phyloP scores from a whole-genome alignment of 1,140 invertebrate genomes.

The Ladona fulva region DNA sequence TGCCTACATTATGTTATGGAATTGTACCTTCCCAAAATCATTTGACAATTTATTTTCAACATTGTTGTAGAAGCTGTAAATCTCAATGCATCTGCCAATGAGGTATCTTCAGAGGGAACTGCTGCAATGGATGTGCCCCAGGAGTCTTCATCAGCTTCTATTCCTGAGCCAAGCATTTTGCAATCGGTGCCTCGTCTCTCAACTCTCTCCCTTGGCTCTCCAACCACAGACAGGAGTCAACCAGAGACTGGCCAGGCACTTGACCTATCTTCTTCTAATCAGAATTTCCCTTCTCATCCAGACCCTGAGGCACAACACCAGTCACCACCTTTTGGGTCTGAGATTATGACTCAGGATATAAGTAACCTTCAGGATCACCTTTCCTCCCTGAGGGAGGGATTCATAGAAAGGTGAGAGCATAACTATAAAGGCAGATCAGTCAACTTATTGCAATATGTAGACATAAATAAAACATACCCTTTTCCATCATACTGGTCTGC shows the following conservation, averaged over 20 bases:
- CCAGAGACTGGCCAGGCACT: neutral
- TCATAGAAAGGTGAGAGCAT: constrained; percentile 40
- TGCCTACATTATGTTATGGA: too few relatives aligned
- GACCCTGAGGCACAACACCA: neutral
- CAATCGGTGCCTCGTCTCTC: constrained; percentile 1
- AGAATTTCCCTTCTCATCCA: neutral
- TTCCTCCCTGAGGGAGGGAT: constrained; percentile 41
- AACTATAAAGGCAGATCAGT: too few relatives aligned
- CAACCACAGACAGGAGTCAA: neutral
- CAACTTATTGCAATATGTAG: too few relatives aligned
- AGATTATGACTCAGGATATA: constrained; percentile 11
- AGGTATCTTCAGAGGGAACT: too few relatives aligned
- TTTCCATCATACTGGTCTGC: too few relatives aligned
- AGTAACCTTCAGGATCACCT: constrained; percentile 35
- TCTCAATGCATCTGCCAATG: too few relatives aligned
- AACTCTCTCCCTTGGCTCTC: neutral
- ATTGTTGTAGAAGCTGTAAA: too few relatives aligned
- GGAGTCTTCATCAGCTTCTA: too few relatives aligned
- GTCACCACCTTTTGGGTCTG: neutral
- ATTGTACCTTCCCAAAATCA: too few relatives aligned
- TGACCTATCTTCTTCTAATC: neutral
- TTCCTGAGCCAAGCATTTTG: neutral
- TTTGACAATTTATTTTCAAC: too few relatives aligned
- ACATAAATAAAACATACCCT: too few relatives aligned
- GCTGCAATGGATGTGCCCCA: too few relatives aligned